Percentiles rank a stretch among this genome's conserved stretches.
phyloP scores from a whole-genome alignment of 1,140 invertebrate species.

The Penaeus indicus region DNA sequence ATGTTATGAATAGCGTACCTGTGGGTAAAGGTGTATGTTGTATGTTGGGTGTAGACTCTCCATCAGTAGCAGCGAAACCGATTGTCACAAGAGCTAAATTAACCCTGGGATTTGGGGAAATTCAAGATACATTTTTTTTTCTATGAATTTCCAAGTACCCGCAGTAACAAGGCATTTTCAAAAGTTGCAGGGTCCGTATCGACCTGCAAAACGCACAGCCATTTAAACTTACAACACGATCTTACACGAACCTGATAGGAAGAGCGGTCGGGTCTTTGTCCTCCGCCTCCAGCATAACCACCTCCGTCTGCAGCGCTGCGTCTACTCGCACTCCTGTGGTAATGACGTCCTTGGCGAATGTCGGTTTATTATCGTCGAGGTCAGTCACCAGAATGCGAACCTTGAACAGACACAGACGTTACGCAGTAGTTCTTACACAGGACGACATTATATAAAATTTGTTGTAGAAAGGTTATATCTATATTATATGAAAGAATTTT shows the following conservation, averaged over 20 bases:
- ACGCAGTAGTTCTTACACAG: neutral
- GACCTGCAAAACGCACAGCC: neutral
- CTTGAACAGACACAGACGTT: constrained; percentile 13
- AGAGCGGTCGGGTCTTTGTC: constrained; percentile 79
- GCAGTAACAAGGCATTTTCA: no score
- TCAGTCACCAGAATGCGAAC: constrained; percentile 62
- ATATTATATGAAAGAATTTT: no score
- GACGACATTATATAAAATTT: neutral
- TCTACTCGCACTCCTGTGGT: constrained; percentile 78
- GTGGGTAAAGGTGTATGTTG: constrained; percentile 12
- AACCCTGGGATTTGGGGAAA: no score
- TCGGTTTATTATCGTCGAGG: constrained; percentile 66
- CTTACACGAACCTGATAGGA: constrained; percentile 75
- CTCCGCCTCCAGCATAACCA: constrained; percentile 78
- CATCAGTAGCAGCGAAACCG: constrained; percentile 67
- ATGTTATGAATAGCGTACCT: constrained; percentile 61
- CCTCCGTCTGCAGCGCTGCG: constrained; percentile 80
- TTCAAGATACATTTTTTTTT: no score
- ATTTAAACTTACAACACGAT: neutral
- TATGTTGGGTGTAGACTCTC: neutral
- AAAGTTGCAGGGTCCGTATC: no score
- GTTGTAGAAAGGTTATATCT: neutral
- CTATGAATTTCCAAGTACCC: no score
- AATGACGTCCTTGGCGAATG: constrained; percentile 50
- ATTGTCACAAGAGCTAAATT: neutral